These are phyloP conservation scores for Pachycephala philippinensis DNA, from an alignment of 2,113 vertebrate species.

Conservation along the genomic window DNA sequence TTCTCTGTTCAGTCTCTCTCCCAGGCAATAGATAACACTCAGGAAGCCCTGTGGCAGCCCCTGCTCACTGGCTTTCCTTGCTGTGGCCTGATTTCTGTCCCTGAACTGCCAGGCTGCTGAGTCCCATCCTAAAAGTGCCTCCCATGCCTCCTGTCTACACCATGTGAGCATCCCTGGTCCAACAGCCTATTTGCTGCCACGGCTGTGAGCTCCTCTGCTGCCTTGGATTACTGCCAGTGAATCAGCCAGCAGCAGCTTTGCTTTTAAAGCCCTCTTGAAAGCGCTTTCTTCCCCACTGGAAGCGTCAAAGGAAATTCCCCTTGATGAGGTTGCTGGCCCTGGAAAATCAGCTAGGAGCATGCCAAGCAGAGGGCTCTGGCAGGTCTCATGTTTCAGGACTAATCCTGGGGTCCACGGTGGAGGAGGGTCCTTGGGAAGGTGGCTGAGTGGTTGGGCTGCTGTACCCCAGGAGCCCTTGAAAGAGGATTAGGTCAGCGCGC, in stretches of 20 bases:
- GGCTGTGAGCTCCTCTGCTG: not conserved
- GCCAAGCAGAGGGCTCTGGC: not conserved
- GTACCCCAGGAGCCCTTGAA: not conserved
- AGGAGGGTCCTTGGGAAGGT: not conserved
- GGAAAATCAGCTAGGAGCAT: not conserved
- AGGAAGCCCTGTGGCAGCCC: not conserved
- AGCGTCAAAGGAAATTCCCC: not conserved
- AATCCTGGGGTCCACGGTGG: not conserved
- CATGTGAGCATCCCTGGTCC: fast-evolving
- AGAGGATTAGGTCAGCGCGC: not conserved
- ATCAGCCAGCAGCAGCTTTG: not conserved
- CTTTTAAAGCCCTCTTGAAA: constrained; percentile 19
- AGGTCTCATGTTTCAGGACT: not conserved
- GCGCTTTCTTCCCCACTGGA: not conserved
- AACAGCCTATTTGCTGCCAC: not conserved
- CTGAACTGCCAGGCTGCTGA: not conserved
- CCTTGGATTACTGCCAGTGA: not conserved
- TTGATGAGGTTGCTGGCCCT: not conserved
- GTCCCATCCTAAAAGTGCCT: not conserved
- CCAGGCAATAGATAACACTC: not conserved
- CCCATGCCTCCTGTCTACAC: fast-evolving
- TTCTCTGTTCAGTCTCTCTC: not conserved
- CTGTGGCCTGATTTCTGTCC: not conserved
- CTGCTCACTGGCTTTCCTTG: not conserved
- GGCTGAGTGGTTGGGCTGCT: not conserved